A percentile compares a stretch with the other conserved stretches of the same genome.
Evolutionary conservation across 2,888 invertebrate species (phyloP).

Genomic region (Cephus pulcher): DNA sequence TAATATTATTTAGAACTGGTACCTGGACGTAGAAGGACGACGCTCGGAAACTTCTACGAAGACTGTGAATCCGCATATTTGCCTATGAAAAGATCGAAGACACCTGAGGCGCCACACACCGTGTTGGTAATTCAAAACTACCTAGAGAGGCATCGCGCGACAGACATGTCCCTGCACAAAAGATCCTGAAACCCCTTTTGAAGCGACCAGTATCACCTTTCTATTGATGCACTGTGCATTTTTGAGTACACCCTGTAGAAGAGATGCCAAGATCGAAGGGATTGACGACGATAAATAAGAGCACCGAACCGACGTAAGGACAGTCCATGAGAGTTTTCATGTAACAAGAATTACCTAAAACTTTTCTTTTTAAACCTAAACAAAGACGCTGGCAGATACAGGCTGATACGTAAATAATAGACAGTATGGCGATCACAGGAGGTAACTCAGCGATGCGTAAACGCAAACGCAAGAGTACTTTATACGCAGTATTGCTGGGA

Average conservation of each 20-base stretch:
- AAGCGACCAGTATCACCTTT: slow-evolving; percentile 47
- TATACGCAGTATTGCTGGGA: slow-evolving; percentile 26
- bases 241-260: background rate
- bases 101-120: slow-evolving; percentile 65
- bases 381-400: no score
- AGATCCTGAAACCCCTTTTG: slow-evolving; percentile 25
- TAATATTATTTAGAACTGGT: background rate
- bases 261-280: background rate
- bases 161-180: slow-evolving; percentile 58
- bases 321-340: background rate
- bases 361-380: no score
- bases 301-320: background rate
- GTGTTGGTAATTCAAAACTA: slow-evolving; percentile 60
- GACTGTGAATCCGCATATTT: slow-evolving; percentile 51
- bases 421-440: background rate
- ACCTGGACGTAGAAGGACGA: background rate
- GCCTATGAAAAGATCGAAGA: slow-evolving; percentile 59
- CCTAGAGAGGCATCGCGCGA: slow-evolving; percentile 42
- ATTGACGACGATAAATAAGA: background rate
- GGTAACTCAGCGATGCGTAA: background rate
- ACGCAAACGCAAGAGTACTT: background rate
- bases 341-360: background rate
- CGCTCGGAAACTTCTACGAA: slow-evolving; percentile 20
- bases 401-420: background rate
- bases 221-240: slow-evolving; percentile 49